A percentile compares a stretch with the other conserved stretches of the same genome.
Evolutionary conservation across 2,797 vertebrate species (phyloP).

Genomic region (Apogon talboti): DNA sequence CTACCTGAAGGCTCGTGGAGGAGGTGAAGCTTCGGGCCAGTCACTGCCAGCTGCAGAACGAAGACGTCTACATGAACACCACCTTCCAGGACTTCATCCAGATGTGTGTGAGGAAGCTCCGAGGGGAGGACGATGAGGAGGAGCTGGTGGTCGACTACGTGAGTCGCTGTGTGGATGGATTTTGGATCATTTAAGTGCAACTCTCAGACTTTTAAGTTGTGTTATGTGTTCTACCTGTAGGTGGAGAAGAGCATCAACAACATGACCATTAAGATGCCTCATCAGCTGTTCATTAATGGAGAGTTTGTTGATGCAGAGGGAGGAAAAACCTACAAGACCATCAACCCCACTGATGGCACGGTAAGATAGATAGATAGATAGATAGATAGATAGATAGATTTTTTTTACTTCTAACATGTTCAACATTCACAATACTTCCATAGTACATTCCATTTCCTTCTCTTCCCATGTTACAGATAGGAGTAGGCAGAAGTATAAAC

Average conservation of each 20-base stretch:
- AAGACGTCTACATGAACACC: slow-evolving; percentile 92
- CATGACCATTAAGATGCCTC: slow-evolving; percentile 87
- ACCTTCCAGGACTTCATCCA: slow-evolving; percentile 90
- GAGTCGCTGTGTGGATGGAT: slow-evolving; percentile 28
- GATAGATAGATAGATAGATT: too few species aligned
- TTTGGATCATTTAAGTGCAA: neutral
- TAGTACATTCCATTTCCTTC: too few species aligned
- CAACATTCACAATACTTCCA: too few species aligned
- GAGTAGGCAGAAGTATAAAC: too few species aligned
- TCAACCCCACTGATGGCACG: slow-evolving; percentile 87
- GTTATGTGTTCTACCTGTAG: slow-evolving; percentile 61
- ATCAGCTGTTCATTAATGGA: slow-evolving; percentile 91
- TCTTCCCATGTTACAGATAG: too few species aligned
- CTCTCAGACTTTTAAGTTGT: neutral
- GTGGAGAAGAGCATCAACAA: slow-evolving; percentile 86
- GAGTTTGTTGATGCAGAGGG: slow-evolving; percentile 88
- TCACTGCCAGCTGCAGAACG: slow-evolving; percentile 87
- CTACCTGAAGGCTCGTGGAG: slow-evolving; percentile 85
- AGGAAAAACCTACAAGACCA: slow-evolving; percentile 85
- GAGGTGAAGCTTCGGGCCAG: slow-evolving; percentile 87
- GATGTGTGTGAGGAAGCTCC: slow-evolving; percentile 87
- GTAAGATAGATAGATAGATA: too few species aligned
- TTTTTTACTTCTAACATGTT: too few species aligned
- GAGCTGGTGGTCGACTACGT: slow-evolving; percentile 86
- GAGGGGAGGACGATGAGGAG: slow-evolving; percentile 84